Evolutionary conservation across 2,113 vertebrate genomes (phyloP), one percentile per base, ranked within the genome.

Genomic region (Pholis gunnellus): DNA sequence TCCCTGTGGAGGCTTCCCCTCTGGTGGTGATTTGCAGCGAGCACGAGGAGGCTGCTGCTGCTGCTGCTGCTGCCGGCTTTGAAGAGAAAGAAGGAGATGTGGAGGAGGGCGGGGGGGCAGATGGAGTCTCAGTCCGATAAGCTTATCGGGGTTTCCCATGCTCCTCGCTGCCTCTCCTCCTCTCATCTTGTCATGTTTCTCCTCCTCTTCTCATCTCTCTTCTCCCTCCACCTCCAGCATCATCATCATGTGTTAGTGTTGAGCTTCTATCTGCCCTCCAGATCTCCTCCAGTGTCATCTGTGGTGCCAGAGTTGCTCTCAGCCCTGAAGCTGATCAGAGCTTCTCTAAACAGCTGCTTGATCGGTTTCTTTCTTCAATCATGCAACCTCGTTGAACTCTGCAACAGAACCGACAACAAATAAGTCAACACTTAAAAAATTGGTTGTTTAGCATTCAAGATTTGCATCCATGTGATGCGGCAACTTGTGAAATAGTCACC

Each of bases 121-220:
- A 83, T 84, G 75, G 54, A 14, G 52, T 73, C 69, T 74, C 72
- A 77, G 46, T 52, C n/a, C 5, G 59, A 81, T 83, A 81, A 79
- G 80, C 88, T 89, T 86, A 88, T 87, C 83, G 20, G 38, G 78
- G 76, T 74, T 81, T 80, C 71, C 73, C 82, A 84, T 82, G 72
- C 70, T 81, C 61, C 79, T 60, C 27, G 1, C 40, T 72, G 61
- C 75, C 48, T 67, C 65, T 61, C 64, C 22, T 77, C 52, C 17
- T 66, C 60, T 1, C 54, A n/a, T 52, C 52, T 63, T 40, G n/a
- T 38, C 61, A 5, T 65, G 31, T 42, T 65, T 42, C 76, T 74
- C 38, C 72, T 77, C 14, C 40, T 75, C 36, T 4, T 4, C 6
- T 27, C 20, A 5, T 17, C 48, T 34, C n/a, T 27, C 38, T 7